Conservation (phyloP, 2,797 vertebrate genomes). For the Sebastes paucispinis region DNA sequence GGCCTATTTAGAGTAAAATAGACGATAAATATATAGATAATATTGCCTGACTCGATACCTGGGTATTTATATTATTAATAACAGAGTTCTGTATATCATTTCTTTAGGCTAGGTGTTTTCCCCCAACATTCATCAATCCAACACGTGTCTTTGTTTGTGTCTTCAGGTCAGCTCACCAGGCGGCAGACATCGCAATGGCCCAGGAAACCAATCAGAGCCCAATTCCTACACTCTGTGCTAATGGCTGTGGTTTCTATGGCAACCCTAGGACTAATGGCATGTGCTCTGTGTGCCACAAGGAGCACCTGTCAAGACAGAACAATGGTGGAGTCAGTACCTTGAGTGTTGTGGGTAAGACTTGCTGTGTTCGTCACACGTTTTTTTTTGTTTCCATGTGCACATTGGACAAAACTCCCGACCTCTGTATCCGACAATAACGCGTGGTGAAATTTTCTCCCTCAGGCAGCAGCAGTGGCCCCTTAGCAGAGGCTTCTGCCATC, state of each 20-base stretch:
- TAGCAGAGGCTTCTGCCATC: slow-evolving; percentile 89
- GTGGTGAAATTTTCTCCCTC: slow-evolving; percentile 29
- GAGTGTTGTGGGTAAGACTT: slow-evolving; percentile 79
- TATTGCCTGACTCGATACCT: too few species aligned
- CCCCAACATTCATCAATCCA: background rate
- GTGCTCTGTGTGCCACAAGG: slow-evolving; percentile 93
- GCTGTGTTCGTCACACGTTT: slow-evolving; percentile 10
- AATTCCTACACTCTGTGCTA: slow-evolving; percentile 88
- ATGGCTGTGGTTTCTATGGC: slow-evolving; percentile 91
- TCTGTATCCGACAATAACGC: background rate
- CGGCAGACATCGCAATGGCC: slow-evolving; percentile 80
- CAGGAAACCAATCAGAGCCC: slow-evolving; percentile 92
- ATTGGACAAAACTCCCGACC: background rate
- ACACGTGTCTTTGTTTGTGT: slow-evolving; percentile 17
- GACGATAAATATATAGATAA: too few species aligned
- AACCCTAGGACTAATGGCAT: slow-evolving; percentile 91
- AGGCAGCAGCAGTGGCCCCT: slow-evolving; percentile 80
- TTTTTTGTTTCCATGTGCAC: background rate
- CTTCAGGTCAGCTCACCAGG: slow-evolving; percentile 51
- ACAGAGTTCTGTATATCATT: background rate
- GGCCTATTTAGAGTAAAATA: too few species aligned
- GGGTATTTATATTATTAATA: background rate
- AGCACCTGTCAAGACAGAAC: slow-evolving; percentile 89
- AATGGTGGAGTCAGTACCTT: slow-evolving; percentile 84
- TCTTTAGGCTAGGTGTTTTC: too few species aligned